These are phyloP conservation scores for Operophtera brumata DNA, from an alignment of 2,888 invertebrate species.

Conservation along the genomic window DNA sequence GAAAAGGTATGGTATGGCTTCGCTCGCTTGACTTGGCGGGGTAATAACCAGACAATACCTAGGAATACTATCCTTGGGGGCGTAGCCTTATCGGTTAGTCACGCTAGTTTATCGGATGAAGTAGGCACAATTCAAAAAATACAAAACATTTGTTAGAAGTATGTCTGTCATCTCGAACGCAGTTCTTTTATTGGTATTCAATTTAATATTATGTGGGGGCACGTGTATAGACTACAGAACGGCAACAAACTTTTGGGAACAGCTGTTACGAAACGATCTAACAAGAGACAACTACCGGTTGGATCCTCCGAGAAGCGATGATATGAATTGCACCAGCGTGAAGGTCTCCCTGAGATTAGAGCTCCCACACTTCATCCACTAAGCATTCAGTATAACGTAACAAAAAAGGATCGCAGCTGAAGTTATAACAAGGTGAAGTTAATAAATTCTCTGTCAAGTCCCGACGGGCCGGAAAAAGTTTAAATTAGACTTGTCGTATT, in stretches of 20 bases:
- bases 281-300: neutral
- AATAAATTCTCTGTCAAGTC: conserved; percentile 39
- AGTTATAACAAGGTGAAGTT: conserved; percentile 38
- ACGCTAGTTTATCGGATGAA: too few species aligned
- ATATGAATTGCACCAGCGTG: too few species aligned
- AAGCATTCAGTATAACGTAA: too few species aligned
- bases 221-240: neutral
- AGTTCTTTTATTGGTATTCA: neutral
- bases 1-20: too few species aligned
- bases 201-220: neutral
- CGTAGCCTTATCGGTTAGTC: too few species aligned
- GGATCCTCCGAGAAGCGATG: neutral
- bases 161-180: neutral
- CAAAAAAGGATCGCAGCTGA: conserved; percentile 30
- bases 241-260: neutral
- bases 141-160: too few species aligned
- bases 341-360: too few species aligned
- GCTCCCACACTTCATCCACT: too few species aligned
- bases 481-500: conserved; percentile 41
- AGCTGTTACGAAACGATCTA: neutral
- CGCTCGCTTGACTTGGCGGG: too few species aligned
- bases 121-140: too few species aligned
- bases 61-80: too few species aligned
- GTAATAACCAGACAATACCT: too few species aligned
- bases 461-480: conserved; percentile 38